These are phyloP conservation scores for Cirrhinus molitorella DNA, from an alignment of 2,797 vertebrate species.

Conservation along the genomic window DNA sequence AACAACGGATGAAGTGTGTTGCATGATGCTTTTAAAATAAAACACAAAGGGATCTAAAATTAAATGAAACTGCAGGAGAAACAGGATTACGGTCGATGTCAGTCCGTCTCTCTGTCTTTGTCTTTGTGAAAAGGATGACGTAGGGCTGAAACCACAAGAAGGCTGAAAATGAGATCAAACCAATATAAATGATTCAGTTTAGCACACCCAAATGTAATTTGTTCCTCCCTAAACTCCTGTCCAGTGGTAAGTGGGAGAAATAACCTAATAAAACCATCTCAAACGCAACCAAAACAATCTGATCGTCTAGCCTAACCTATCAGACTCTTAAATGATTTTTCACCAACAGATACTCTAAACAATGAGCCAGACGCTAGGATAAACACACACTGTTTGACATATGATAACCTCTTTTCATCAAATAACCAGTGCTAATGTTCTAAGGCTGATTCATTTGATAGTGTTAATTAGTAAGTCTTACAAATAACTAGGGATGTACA, in stretches of 20 bases:
- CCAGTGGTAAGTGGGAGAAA: conserved; percentile 31
- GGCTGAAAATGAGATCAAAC: conserved; percentile 49
- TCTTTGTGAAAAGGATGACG: conserved; percentile 30
- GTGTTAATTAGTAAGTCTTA: too few species aligned
- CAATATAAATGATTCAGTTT: conserved; percentile 56
- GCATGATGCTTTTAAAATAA: conserved; percentile 13
- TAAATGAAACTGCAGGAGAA: conserved; percentile 8
- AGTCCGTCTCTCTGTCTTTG: conserved; percentile 1
- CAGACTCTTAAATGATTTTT: neutral
- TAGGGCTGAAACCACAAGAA: conserved; percentile 34
- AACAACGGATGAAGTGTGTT: conserved; percentile 5
- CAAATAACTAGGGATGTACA: too few species aligned
- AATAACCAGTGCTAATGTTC: neutral
- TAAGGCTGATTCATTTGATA: neutral
- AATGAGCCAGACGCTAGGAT: neutral
- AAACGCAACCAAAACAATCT: conserved; percentile 13
- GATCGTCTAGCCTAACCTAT: neutral
- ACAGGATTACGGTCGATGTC: conserved; percentile 18
- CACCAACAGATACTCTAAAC: neutral
- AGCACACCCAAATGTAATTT: conserved; percentile 55
- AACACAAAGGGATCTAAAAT: conserved; percentile 24
- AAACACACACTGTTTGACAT: neutral
- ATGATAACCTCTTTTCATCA: too few species aligned
- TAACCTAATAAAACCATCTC: conserved; percentile 28
- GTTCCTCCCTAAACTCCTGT: conserved; percentile 47